phyloP scores from a whole-genome alignment of 2,797 vertebrate species.

The Ciconia nigra region DNA sequence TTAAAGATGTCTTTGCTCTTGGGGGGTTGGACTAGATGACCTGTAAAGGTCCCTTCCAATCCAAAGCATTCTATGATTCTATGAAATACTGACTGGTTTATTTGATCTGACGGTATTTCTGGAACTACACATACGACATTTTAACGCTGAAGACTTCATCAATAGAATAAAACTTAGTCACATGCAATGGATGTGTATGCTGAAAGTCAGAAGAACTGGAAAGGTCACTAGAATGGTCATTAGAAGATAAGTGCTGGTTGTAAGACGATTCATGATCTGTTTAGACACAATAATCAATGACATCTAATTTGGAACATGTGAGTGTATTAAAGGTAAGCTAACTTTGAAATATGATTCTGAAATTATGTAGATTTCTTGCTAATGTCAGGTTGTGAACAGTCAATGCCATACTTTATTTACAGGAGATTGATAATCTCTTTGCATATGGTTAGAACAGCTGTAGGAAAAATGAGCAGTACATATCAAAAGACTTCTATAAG shows the following conservation, averaged over 20 bases:
- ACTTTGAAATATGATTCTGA: not conserved
- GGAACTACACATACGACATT: not conserved
- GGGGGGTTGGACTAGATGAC: too few species aligned
- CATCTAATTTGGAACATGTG: not conserved
- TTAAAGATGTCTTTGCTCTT: too few species aligned
- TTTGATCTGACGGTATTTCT: not conserved
- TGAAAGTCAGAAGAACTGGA: not conserved
- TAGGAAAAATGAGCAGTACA: not conserved
- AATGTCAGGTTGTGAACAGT: not conserved
- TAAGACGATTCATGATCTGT: not conserved
- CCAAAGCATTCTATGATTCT: too few species aligned
- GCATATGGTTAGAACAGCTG: not conserved
- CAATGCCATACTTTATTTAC: not conserved
- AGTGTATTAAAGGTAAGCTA: not conserved
- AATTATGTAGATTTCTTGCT: not conserved
- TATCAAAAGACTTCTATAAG: not conserved
- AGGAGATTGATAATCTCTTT: not conserved
- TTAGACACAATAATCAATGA: not conserved
- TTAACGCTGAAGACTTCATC: not conserved
- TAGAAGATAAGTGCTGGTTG: not conserved
- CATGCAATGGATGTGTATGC: not conserved
- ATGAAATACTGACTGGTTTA: not conserved
- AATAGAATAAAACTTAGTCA: not conserved
- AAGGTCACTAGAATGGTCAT: not conserved
- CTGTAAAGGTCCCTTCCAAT: too few species aligned